Conservation (phyloP, 2,797 vertebrate species). For the Sparidentex hasta region DNA sequence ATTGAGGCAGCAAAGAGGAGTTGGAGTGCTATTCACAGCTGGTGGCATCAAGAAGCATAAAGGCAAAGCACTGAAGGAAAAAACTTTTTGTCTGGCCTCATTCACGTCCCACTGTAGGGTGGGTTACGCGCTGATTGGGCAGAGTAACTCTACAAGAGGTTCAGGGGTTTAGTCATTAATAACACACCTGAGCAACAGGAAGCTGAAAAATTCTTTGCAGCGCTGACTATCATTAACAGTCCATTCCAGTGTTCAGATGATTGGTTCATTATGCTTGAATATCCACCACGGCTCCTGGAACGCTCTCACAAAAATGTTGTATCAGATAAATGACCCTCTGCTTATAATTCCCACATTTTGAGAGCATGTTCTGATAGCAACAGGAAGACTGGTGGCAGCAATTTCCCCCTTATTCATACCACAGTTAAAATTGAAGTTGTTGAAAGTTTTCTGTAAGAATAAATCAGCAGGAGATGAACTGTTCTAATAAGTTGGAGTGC, state of each 20-base stretch:
- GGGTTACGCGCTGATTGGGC: background rate
- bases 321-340: too few relatives aligned
- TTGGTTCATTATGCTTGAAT: background rate
- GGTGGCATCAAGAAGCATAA: background rate
- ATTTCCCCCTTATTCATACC: background rate
- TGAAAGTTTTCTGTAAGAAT: background rate
- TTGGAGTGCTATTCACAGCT: background rate
- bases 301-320: too few relatives aligned
- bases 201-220: background rate
- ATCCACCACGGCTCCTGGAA: background rate
- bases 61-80: background rate
- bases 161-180: background rate
- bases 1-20: background rate
- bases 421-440: too few relatives aligned
- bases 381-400: background rate
- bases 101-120: background rate
- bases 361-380: background rate
- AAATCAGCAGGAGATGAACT: background rate
- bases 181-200: background rate
- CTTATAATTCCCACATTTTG: too few relatives aligned
- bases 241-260: background rate
- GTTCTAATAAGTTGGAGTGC: background rate
- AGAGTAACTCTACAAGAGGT: background rate
- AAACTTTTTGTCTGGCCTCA: background rate
- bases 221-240: background rate